phyloP scores from a whole-genome alignment of 2,888 invertebrate species.

The Omphaloscelis lunosa region DNA sequence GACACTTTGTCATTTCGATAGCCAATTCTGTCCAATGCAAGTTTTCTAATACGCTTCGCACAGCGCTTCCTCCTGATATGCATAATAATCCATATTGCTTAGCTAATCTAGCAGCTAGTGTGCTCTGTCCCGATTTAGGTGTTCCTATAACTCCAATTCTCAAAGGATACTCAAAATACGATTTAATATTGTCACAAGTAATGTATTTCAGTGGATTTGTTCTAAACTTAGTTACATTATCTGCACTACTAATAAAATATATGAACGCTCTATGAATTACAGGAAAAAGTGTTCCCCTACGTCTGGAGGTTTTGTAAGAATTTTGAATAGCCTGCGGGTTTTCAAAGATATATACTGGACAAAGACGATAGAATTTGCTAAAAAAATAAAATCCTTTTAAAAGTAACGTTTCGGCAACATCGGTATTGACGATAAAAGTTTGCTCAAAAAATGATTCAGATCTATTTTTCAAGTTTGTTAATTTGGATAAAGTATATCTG shows the following conservation, averaged over 20 bases:
- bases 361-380: conserved; percentile 92
- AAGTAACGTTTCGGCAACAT: conserved; percentile 91
- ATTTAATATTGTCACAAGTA: conserved; percentile 77
- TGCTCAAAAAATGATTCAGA: conserved; percentile 90
- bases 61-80: conserved; percentile 89
- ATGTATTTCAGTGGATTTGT: conserved; percentile 91
- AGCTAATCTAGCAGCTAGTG: conserved; percentile 89
- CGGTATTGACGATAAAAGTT: conserved; percentile 87
- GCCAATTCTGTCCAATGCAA: conserved; percentile 89
- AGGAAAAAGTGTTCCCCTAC: conserved; percentile 86
- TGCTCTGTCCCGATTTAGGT: conserved; percentile 92
- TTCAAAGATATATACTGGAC: conserved; percentile 92
- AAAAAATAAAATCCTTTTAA: conserved; percentile 91
- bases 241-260: conserved; percentile 90
- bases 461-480: conserved; percentile 82
- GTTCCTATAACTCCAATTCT: conserved; percentile 91
- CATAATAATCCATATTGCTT: conserved; percentile 89
- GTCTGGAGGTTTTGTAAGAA: conserved; percentile 86
- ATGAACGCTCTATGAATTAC: conserved; percentile 91
- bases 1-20: conserved; percentile 77
- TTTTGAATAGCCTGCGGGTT: conserved; percentile 85
- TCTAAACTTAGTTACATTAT: conserved; percentile 87
- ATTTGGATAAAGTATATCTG: conserved; percentile 73
- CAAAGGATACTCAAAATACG: conserved; percentile 88
- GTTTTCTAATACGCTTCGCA: conserved; percentile 87